A percentile compares a stretch with the other conserved stretches of the same genome.
phyloP scores from a whole-genome alignment of 2,888 invertebrate genomes.

The Platycnemis pennipes region DNA sequence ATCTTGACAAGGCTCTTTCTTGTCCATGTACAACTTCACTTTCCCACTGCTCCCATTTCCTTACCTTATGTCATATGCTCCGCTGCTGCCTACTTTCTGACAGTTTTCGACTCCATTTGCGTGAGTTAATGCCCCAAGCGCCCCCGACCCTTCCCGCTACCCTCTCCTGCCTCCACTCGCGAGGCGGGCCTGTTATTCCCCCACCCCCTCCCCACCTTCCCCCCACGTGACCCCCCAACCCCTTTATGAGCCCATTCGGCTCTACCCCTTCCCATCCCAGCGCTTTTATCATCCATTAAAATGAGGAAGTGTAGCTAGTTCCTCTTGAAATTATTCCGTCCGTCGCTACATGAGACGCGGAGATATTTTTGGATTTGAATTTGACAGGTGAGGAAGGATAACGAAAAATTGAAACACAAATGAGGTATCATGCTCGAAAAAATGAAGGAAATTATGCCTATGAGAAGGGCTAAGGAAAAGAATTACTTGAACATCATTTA shows the following conservation, averaged over 20 bases:
- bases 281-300: not conserved
- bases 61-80: not conserved
- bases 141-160: not conserved
- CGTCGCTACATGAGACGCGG: not conserved
- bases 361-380: not conserved
- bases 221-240: not conserved
- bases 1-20: slow-evolving; percentile 29
- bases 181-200: no score
- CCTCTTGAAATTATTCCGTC: not conserved
- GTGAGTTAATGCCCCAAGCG: slow-evolving; percentile 10
- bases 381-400: not conserved
- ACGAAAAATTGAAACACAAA: slow-evolving; percentile 1
- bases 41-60: not conserved
- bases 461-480: not conserved
- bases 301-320: not conserved
- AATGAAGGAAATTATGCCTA: not conserved
- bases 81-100: slow-evolving; percentile 29
- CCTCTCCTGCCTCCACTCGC: no score
- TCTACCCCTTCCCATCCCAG: not conserved
- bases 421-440: not conserved
- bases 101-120: slow-evolving; percentile 36
- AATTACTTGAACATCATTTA: not conserved
- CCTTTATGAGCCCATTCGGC: not conserved
- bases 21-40: slow-evolving; percentile 31
- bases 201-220: not conserved